Base-by-base conservation (phyloP, 2,888 invertebrate species). In the Boloria euphrosyne region DNA sequence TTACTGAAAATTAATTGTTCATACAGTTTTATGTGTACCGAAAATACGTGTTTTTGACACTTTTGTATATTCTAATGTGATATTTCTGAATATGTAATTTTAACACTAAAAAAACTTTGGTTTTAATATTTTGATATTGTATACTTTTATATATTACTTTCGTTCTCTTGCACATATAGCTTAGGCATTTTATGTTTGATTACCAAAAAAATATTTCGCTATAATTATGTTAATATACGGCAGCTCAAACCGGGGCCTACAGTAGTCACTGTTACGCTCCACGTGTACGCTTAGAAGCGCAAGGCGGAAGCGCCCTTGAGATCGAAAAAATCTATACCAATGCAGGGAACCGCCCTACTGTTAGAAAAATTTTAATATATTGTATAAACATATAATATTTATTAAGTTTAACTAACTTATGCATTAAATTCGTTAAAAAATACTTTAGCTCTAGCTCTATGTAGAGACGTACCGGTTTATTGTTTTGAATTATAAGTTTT, bases 261-360 rank as follows among this genome's bases (percentile, higher is more conserved):
- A 27, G 44, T 44, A n/a, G 43, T 50, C 44, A 58, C 57, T 44
- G 52, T 38, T 31, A n/a, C 13, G 73, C 75, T 76, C 73, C 83
- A 82, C 85, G 84, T 83, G 81, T 84, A 83, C 73, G 77, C 72
- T 70, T 76, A 62, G 69, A 66, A 71, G 66, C 76, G 75, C 80
- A 78, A 78, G 79, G 81, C 83, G 86, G 86, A 85, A 86, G 84
- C 79, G 71, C 80, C 89, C 87, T 87, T 86, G 87, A 80, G 80
- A 83, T 85, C 86, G 84, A 85, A 84, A 88, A 89, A 89, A 89
- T 89, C 88, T 87, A 89, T 88, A 87, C 82, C 80, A 82, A 76
- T 75, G 79, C 78, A 80, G 83, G 83, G 82, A 74, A 78, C 81
- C 80, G 66, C 71, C 79, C 80, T 78, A 51, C 27, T 51, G 50